phyloP scores from a whole-genome alignment of 1,140 invertebrate genomes.

The Zaprionus africanus region DNA sequence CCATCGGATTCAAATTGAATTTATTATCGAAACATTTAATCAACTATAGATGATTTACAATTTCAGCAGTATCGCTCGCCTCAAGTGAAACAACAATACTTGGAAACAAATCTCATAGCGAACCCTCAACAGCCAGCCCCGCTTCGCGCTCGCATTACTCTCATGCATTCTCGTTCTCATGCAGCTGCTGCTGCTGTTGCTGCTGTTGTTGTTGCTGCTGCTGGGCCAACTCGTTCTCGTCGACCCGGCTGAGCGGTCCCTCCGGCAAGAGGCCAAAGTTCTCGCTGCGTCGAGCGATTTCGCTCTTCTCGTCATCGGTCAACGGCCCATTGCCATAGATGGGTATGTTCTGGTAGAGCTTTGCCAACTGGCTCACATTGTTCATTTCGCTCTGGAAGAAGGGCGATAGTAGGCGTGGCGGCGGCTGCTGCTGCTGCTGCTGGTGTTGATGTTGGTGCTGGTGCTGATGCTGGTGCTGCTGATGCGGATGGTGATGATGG shows the following conservation, averaged over 20 bases:
- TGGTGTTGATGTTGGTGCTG: not conserved
- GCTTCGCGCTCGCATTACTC: not conserved
- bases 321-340: constrained; percentile 32
- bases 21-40: constrained; percentile 13
- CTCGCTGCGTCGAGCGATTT: constrained; percentile 23
- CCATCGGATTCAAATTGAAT: constrained; percentile 15
- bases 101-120: constrained; percentile 6
- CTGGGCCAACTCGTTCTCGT: not conserved
- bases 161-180: constrained; percentile 5
- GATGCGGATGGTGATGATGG: not conserved
- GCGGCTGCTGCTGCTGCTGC: not conserved
- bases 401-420: not conserved
- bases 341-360: constrained; percentile 25
- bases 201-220: not conserved
- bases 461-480: not conserved
- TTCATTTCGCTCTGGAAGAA: constrained; percentile 17
- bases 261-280: constrained; percentile 5
- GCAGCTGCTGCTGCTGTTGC: not conserved
- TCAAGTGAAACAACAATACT: constrained; percentile 25
- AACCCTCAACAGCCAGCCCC: constrained; percentile 3
- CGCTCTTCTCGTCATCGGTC: constrained; percentile 58
- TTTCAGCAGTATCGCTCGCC: constrained; percentile 16
- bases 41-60: constrained; percentile 12
- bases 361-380: constrained; percentile 28
- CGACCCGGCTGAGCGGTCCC: not conserved